A percentile compares a stretch with the other conserved stretches of the same genome.
phyloP scores from a whole-genome alignment of 2,113 vertebrate species.

The Dromaius novaehollandiae region DNA sequence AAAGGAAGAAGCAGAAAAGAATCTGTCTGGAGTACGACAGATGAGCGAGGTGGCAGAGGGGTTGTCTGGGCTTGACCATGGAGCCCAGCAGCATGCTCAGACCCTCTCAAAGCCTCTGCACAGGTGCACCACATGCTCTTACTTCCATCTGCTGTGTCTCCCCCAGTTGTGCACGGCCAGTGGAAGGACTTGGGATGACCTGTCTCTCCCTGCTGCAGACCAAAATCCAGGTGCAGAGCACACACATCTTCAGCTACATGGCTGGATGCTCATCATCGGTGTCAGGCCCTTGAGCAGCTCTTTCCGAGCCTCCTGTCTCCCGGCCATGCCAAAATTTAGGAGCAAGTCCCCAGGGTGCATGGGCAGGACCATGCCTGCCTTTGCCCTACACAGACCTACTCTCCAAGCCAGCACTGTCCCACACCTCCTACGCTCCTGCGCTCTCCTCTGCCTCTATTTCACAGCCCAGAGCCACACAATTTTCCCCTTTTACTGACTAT shows the following conservation, averaged over 20 bases:
- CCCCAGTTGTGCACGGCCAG: accelerated
- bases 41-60: accelerated
- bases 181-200: background rate
- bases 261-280: no score
- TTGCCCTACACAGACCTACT: background rate
- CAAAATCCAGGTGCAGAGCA: accelerated
- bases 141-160: accelerated
- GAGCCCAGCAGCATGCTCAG: background rate
- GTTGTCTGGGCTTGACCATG: accelerated
- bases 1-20: background rate
- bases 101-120: accelerated
- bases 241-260: accelerated
- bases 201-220: background rate
- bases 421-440: no score
- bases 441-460: background rate
- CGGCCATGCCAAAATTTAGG: no score
- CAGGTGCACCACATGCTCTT: background rate
- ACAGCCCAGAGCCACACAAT: background rate
- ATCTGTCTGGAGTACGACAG: background rate
- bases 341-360: no score
- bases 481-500: background rate
- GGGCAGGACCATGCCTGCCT: background rate
- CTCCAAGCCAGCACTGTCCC: no score
- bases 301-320: no score
- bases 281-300: no score